A percentile compares a stretch with the other conserved stretches of the same genome.
These are phyloP conservation scores for Polydrusus pterygomalis DNA, from an alignment of 2,888 invertebrate species.

Conservation along the genomic window DNA sequence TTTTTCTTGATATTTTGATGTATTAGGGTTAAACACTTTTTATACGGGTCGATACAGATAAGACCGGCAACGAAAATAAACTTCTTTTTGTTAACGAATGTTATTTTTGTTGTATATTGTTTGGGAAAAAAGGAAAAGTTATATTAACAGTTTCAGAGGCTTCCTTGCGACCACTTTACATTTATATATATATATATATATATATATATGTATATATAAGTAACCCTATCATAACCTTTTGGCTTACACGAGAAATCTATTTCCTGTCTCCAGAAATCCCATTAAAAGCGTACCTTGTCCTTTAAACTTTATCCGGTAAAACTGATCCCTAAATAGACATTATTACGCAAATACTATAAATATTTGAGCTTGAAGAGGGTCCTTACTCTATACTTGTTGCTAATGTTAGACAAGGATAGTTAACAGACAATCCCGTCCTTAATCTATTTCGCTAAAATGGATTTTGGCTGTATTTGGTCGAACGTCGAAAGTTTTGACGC, in stretches of 20 bases:
- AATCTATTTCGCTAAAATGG: conserved; percentile 48
- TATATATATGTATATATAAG: too few species aligned
- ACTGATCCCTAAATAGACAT: conserved; percentile 9
- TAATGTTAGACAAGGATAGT: conserved; percentile 28
- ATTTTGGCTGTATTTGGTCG: conserved; percentile 47
- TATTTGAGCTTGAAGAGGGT: conserved; percentile 47
- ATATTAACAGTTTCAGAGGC: too few species aligned
- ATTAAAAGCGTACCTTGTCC: conserved; percentile 12
- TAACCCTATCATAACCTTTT: too few species aligned
- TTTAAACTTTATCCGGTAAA: conserved; percentile 1
- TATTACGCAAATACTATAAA: conserved; percentile 33
- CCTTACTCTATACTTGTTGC: conserved; percentile 38
- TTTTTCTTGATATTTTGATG: conserved; percentile 49
- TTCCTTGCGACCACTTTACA: too few species aligned
- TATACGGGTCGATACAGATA: not conserved
- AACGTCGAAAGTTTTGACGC: conserved; percentile 46
- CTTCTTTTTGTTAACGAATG: too few species aligned
- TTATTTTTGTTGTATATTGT: too few species aligned
- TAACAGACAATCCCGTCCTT: conserved; percentile 31
- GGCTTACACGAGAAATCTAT: not conserved
- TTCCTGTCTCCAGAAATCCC: not conserved
- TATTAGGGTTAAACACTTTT: conserved; percentile 38
- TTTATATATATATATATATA: too few species aligned
- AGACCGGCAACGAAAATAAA: not conserved
- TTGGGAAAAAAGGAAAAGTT: too few species aligned